Percentiles rank a stretch among this genome's conserved stretches.
These are phyloP conservation scores for Chitala chitala DNA, from an alignment of 2,113 vertebrate species.

Conservation along the genomic window DNA sequence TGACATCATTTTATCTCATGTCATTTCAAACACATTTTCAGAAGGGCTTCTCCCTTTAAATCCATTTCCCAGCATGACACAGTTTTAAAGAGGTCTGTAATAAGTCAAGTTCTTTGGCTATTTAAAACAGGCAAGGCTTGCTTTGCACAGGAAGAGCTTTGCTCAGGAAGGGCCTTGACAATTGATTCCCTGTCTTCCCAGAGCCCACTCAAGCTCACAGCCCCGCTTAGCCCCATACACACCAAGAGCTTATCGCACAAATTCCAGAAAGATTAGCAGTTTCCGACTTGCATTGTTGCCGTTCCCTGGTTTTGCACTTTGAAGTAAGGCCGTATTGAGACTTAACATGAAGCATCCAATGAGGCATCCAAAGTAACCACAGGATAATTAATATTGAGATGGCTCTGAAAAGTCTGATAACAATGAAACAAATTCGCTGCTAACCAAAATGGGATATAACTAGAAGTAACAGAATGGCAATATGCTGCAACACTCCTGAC, in stretches of 20 bases:
- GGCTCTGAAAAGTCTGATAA: not conserved
- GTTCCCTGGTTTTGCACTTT: not conserved
- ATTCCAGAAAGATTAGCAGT: conserved; percentile 24
- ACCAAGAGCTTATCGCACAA: conserved; percentile 14
- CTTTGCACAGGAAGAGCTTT: not conserved
- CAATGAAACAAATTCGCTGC: not conserved
- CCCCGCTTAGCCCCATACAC: not conserved
- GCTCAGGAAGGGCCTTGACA: conserved; percentile 17
- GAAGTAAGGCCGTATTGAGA: not conserved
- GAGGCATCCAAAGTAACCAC: not conserved
- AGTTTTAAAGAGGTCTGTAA: conserved; percentile 19
- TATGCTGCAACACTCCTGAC: not conserved
- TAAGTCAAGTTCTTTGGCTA: conserved; percentile 24
- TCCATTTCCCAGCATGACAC: conserved; percentile 10
- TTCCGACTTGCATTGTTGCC: conserved; percentile 2
- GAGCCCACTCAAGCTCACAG: conserved; percentile 8
- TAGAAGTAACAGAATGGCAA: not conserved
- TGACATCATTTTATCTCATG: conserved; percentile 17
- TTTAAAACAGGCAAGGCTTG: conserved; percentile 17
- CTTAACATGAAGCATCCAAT: not conserved
- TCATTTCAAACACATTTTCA: conserved; percentile 24
- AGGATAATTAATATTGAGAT: not conserved
- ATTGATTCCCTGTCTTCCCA: conserved; percentile 20
- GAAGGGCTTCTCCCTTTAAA: conserved; percentile 23
- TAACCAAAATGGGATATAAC: not conserved